Evolutionary conservation across 2,797 vertebrate genomes (phyloP).

Genomic region (Chelmon rostratus): DNA sequence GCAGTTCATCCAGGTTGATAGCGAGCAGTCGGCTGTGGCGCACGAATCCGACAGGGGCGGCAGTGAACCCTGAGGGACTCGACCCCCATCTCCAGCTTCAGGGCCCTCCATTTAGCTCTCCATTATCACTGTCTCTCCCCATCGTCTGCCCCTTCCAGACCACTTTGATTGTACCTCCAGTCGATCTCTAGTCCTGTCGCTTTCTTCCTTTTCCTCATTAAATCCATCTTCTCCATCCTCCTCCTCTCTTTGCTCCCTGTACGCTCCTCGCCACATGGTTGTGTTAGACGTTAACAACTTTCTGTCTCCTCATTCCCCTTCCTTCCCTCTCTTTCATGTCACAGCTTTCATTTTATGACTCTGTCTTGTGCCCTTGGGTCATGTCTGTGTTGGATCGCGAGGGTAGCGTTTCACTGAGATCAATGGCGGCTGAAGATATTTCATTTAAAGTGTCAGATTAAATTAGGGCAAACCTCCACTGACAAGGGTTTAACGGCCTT

Average conservation of each 20-base stretch:
- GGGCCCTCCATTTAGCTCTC: slow-evolving; percentile 44
- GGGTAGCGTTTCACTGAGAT: slow-evolving; percentile 51
- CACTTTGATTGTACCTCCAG: slow-evolving; percentile 41
- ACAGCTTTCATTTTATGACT: slow-evolving; percentile 55
- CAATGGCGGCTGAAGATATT: slow-evolving; percentile 66
- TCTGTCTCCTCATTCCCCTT: slow-evolving; percentile 14
- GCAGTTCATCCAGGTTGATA: slow-evolving; percentile 46
- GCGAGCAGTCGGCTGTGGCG: slow-evolving; percentile 16
- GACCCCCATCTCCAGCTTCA: slow-evolving; percentile 46
- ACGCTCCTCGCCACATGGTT: background rate
- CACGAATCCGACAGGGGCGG: slow-evolving; percentile 30
- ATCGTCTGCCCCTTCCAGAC: slow-evolving; percentile 16
- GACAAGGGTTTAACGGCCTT: slow-evolving; percentile 59
- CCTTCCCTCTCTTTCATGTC: slow-evolving; percentile 52
- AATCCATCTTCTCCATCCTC: slow-evolving; percentile 3
- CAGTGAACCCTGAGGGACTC: slow-evolving; percentile 57
- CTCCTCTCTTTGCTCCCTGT: background rate
- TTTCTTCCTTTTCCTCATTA: slow-evolving; percentile 17
- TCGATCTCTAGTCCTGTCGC: background rate
- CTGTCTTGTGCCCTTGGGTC: slow-evolving; percentile 46
- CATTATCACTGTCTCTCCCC: slow-evolving; percentile 31
- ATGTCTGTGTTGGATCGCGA: slow-evolving; percentile 34
- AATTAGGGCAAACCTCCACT: slow-evolving; percentile 51
- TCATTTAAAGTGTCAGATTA: slow-evolving; percentile 66
- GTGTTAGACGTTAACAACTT: background rate